Evolutionary conservation across 2,113 vertebrate species (phyloP).

Genomic region (Xyliphius kryptos): DNA sequence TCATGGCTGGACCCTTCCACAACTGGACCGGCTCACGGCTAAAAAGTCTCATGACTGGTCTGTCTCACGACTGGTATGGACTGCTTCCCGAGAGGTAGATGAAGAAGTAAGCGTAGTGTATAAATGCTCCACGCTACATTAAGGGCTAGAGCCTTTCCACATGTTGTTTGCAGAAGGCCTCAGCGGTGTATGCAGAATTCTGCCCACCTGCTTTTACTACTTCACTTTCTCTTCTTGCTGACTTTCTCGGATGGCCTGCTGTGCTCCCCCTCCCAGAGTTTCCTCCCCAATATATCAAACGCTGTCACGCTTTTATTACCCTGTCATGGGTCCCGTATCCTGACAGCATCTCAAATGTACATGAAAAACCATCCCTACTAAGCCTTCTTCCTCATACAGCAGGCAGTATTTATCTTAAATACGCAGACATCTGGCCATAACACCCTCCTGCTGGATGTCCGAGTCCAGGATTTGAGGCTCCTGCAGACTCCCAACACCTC

Average conservation of each 20-base stretch:
- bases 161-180: slow-evolving; percentile 65
- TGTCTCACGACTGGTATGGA: not conserved
- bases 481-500: no score
- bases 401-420: no score
- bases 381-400: no score
- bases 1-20: no score
- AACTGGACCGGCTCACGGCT: no score
- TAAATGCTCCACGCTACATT: slow-evolving; percentile 68
- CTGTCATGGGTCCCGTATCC: not conserved
- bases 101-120: slow-evolving; percentile 51
- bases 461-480: no score
- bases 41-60: no score
- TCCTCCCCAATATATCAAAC: slow-evolving; percentile 13
- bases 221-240: slow-evolving; percentile 42
- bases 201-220: slow-evolving; percentile 58
- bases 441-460: no score
- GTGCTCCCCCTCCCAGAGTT: slow-evolving; percentile 14
- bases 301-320: slow-evolving; percentile 43
- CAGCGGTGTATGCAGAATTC: slow-evolving; percentile 46
- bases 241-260: not conserved
- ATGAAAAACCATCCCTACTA: no score
- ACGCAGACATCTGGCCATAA: no score
- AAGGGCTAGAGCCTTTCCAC: slow-evolving; percentile 63
- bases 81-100: slow-evolving; percentile 51
- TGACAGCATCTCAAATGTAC: not conserved